Percentiles rank a stretch among this genome's conserved stretches.
Conservation (phyloP, 1,140 invertebrate genomes). For the Anastrepha ludens region DNA sequence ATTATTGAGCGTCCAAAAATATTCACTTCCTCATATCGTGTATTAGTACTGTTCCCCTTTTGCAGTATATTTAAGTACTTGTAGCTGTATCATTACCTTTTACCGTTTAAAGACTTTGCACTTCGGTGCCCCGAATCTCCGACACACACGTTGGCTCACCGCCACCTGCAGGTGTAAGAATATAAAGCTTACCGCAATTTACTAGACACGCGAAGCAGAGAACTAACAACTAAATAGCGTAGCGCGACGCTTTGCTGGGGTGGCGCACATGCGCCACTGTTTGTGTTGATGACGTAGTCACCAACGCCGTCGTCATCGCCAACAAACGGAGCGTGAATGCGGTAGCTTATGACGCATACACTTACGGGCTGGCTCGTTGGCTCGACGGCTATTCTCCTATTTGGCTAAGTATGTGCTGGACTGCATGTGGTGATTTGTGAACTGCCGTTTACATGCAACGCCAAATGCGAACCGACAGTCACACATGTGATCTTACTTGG, state of each 20-base stretch:
- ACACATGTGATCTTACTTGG: background rate
- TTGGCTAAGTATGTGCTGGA: background rate
- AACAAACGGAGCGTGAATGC: constrained; percentile 40
- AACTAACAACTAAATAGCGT: background rate
- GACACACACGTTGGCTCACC: background rate
- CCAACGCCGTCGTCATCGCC: background rate
- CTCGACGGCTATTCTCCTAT: background rate
- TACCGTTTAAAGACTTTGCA: background rate
- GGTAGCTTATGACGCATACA: constrained; percentile 43
- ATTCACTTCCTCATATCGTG: too few relatives aligned
- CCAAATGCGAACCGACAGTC: background rate
- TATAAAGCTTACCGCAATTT: background rate
- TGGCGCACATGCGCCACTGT: background rate
- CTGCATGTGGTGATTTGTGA: background rate
- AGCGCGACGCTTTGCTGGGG: background rate
- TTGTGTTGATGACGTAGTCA: constrained; percentile 26
- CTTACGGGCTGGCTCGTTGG: background rate
- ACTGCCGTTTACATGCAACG: background rate
- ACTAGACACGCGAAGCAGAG: background rate
- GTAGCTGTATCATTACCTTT: background rate
- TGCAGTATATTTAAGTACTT: background rate
- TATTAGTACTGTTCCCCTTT: too few relatives aligned
- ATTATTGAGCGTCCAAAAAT: too few relatives aligned
- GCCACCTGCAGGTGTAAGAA: background rate
- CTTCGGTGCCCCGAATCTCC: background rate